Evolutionary conservation across 2,113 vertebrate genomes (phyloP), one percentile per base, ranked within the genome.

Genomic region (Tupaia tana): DNA sequence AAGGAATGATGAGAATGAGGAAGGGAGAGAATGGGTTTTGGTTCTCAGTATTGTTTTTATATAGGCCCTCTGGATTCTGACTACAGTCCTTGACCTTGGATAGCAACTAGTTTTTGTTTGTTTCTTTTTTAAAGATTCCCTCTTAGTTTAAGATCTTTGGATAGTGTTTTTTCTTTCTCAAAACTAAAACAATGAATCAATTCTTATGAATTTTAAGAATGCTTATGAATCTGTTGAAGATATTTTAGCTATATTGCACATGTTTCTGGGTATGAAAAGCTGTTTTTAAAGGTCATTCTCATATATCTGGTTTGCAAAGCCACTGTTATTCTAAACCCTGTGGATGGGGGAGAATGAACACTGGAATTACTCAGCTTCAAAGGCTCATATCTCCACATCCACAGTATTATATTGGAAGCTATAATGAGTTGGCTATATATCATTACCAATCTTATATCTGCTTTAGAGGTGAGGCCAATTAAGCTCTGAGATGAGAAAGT

Each of bases 281-380:
- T 91, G 59, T 82, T 95, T 91, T 91, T 86, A 69, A 90, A 93
- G 29, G 63, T 61, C 9, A 74, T 16, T 25, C 80, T 79, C 18
- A 64, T 52, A 25, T 25, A 19, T 74, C 34, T 77, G 9, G 64
- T 4, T 70, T 84, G 16, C 59, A 54, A 87, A 69, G 14, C 19
- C 8, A 54, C 9, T 29, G 1, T 8, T 86, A 4, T 54, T n/a
- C 3, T 7, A 83, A 5, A 59, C 22, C 24, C 9, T 77, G 73
- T 64, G n/a, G 6, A 90, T 86, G 31, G 24, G 79, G 13, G n/a
- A 69, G 52, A 67, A 69, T 18, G 18, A 56, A 18, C 20, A 29
- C 6, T 54, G n/a, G 75, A 63, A 29, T 89, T 64, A 73, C 20
- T 31, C 8, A 10, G 10, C 18, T 70, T 94, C 22, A 56, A 83